A percentile compares a stretch with the other conserved stretches of the same genome.
Evolutionary conservation across 2,797 vertebrate genomes (phyloP).

Genomic region (Oceanodroma leucorhoa): DNA sequence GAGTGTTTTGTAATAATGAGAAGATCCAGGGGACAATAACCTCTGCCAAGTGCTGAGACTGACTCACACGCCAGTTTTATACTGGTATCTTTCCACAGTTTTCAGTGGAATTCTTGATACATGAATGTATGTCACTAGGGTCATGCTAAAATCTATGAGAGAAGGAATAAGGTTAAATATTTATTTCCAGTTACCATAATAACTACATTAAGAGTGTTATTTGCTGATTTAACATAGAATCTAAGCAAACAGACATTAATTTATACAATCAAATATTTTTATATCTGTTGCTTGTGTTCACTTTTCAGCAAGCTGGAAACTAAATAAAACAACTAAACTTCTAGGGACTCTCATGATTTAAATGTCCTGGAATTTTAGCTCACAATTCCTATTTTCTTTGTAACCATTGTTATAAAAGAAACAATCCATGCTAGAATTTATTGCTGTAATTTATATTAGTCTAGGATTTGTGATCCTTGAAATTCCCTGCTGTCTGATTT

Average conservation of each 20-base stretch:
- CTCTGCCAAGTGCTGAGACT: not conserved
- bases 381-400: conserved; percentile 37
- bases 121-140: not conserved
- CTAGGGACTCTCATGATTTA: not conserved
- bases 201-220: not conserved
- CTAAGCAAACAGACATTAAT: not conserved
- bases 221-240: not conserved
- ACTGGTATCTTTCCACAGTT: not conserved
- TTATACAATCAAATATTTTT: not conserved
- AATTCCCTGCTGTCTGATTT: conserved; percentile 56
- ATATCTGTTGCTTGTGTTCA: not conserved
- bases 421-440: conserved; percentile 42
- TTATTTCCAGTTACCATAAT: not conserved
- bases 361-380: conserved; percentile 36
- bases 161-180: not conserved
- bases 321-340: conserved; percentile 14
- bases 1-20: conserved; percentile 14
- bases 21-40: not conserved
- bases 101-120: not conserved
- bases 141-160: not conserved
- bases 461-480: conserved; percentile 58
- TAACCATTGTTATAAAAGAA: conserved; percentile 38
- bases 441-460: conserved; percentile 41
- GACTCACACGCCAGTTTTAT: not conserved
- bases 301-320: conserved; percentile 21